These are phyloP conservation scores for Bradypodion pumilum DNA, from an alignment of 2,797 vertebrate genomes.

Conservation along the genomic window DNA sequence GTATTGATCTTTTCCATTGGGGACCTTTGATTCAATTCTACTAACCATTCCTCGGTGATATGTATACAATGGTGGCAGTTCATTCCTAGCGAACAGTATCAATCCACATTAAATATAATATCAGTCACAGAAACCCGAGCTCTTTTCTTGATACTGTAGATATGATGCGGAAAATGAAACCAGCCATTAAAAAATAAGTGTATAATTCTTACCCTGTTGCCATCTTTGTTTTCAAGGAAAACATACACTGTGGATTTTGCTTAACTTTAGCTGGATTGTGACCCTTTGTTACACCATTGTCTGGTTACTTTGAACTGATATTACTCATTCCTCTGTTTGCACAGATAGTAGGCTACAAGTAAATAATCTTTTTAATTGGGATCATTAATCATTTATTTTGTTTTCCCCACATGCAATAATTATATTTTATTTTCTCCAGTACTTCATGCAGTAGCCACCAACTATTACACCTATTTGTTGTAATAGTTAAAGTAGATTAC, in stretches of 20 bases:
- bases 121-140: slow-evolving; percentile 8
- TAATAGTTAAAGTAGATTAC: neutral
- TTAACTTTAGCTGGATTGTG: slow-evolving; percentile 2
- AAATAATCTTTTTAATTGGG: neutral
- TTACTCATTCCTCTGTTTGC: neutral
- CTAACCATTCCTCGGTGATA: slow-evolving; percentile 37
- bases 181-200: slow-evolving; percentile 15
- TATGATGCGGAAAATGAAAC: slow-evolving; percentile 28
- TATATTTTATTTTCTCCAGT: neutral
- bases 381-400: neutral
- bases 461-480: neutral
- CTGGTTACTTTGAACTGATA: slow-evolving; percentile 12
- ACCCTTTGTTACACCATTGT: neutral
- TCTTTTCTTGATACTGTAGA: slow-evolving; percentile 11
- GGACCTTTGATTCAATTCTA: slow-evolving; percentile 22
- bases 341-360: neutral
- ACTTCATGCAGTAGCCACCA: slow-evolving; percentile 17
- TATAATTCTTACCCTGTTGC: neutral
- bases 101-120: slow-evolving; percentile 45
- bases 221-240: slow-evolving; percentile 16
- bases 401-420: neutral
- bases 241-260: neutral
- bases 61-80: slow-evolving; percentile 33
- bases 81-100: slow-evolving; percentile 20
- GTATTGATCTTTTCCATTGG: slow-evolving; percentile 11